Conservation (phyloP, 2,888 invertebrate genomes). For the Drosophila nr. perissopoda region DNA sequence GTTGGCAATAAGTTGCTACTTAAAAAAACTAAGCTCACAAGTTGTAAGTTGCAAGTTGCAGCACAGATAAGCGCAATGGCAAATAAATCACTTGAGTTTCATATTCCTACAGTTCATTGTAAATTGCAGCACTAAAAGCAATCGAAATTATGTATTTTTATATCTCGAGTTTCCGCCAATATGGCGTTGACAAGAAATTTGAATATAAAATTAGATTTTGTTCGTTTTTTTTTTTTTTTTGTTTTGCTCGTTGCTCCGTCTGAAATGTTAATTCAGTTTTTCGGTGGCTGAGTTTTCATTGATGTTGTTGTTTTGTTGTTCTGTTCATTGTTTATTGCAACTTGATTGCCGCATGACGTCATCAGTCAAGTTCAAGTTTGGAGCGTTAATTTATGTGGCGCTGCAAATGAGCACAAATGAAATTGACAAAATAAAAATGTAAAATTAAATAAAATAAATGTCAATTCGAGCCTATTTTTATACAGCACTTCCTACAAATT, state of each 20-base stretch:
- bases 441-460: constrained; percentile 11
- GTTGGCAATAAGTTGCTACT: constrained; percentile 34
- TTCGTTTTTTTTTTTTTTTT: constrained; percentile 13
- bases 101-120: constrained; percentile 32
- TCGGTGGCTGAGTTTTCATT: constrained; percentile 67
- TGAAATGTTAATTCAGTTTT: constrained; percentile 59
- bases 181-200: constrained; percentile 58
- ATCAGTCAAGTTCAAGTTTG: constrained; percentile 73
- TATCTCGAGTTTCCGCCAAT: constrained; percentile 27
- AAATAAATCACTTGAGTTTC: constrained; percentile 31
- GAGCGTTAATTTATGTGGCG: constrained; percentile 59
- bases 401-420: constrained; percentile 50
- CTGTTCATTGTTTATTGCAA: constrained; percentile 71
- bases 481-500: constrained; percentile 21
- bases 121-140: constrained; percentile 42
- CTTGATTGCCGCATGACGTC: constrained; percentile 70
- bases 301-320: constrained; percentile 45
- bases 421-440: constrained; percentile 16
- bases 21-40: constrained; percentile 18
- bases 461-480: constrained; percentile 8
- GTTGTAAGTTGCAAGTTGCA: constrained; percentile 30
- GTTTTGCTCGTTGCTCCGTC: constrained; percentile 15
- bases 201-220: constrained; percentile 63
- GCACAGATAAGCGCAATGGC: constrained; percentile 51
- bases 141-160: constrained; percentile 30